phyloP scores from a whole-genome alignment of 2,888 invertebrate species.

The Nomada ruficornis region DNA sequence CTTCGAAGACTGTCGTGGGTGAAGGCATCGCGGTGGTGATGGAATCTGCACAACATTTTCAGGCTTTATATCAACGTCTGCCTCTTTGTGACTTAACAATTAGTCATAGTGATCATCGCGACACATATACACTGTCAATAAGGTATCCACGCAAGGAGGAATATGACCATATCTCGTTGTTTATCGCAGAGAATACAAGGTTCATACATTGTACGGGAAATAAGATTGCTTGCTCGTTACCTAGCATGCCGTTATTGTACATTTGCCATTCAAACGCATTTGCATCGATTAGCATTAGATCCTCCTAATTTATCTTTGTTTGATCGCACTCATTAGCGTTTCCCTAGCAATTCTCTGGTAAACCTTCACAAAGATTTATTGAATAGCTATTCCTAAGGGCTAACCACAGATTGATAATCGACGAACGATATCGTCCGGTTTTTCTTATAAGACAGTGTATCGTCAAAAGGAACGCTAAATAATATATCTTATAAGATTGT shows the following conservation, averaged over 20 bases:
- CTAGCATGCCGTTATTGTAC: conserved; percentile 32
- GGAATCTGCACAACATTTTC: conserved; percentile 49
- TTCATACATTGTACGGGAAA: neutral
- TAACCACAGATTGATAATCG: conserved; percentile 11
- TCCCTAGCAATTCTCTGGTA: conserved; percentile 23
- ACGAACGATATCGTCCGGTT: conserved; percentile 13
- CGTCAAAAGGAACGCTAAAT: conserved; percentile 16
- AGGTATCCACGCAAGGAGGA: conserved; percentile 1
- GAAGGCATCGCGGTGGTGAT: conserved; percentile 54
- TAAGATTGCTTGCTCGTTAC: conserved; percentile 48
- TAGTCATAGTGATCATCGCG: conserved; percentile 5
- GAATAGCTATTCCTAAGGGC: conserved; percentile 11
- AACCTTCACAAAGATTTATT: conserved; percentile 39
- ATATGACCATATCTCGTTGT: neutral
- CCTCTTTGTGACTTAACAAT: conserved; percentile 13
- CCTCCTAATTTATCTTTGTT: conserved; percentile 51
- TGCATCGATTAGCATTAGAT: conserved; percentile 66
- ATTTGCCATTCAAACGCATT: conserved; percentile 44
- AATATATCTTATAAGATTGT: conserved; percentile 3
- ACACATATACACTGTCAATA: neutral
- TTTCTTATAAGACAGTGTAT: conserved; percentile 5
- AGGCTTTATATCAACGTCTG: conserved; percentile 14
- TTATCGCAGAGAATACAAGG: neutral
- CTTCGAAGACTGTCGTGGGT: conserved; percentile 52
- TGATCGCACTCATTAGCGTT: conserved; percentile 32